Percentiles rank a stretch among this genome's conserved stretches.
Conservation (phyloP, 2,113 vertebrate genomes). For the Brachirus orientalis region DNA sequence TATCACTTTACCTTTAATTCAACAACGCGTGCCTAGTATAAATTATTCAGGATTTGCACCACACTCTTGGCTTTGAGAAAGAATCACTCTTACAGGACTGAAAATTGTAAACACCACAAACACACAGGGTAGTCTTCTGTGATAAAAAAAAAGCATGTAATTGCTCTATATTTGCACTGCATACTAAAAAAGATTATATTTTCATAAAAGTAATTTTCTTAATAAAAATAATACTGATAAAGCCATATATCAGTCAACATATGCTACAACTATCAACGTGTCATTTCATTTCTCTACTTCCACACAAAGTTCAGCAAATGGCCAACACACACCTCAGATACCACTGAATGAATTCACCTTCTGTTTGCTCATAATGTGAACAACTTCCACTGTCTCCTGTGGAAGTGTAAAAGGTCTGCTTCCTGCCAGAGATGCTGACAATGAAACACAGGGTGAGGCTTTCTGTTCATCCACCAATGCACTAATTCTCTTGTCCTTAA, state of each 20-base stretch:
- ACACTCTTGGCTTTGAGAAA: constrained; percentile 47
- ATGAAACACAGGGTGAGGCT: constrained; percentile 50
- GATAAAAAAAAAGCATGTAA: background rate
- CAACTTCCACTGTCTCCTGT: constrained; percentile 51
- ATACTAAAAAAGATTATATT: no score
- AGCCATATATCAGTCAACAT: background rate
- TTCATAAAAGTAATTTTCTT: no score
- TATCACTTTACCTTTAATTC: constrained; percentile 82
- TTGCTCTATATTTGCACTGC: no score
- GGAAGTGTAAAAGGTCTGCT: constrained; percentile 67
- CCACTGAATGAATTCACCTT: constrained; percentile 31
- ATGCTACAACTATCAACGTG: background rate
- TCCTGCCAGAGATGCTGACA: constrained; percentile 61
- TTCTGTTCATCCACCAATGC: constrained; percentile 30
- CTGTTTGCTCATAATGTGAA: constrained; percentile 41
- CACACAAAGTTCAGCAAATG: background rate
- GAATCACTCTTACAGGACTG: constrained; percentile 1
- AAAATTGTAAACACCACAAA: constrained; percentile 21
- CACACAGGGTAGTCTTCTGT: background rate
- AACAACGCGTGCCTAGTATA: constrained; percentile 54
- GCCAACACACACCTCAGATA: background rate
- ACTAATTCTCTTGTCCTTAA: constrained; percentile 14
- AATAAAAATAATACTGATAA: background rate
- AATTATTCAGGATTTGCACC: constrained; percentile 72
- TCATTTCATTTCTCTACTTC: background rate